Base-by-base conservation (phyloP, 2,113 vertebrate species). In the Furnarius figulus region DNA sequence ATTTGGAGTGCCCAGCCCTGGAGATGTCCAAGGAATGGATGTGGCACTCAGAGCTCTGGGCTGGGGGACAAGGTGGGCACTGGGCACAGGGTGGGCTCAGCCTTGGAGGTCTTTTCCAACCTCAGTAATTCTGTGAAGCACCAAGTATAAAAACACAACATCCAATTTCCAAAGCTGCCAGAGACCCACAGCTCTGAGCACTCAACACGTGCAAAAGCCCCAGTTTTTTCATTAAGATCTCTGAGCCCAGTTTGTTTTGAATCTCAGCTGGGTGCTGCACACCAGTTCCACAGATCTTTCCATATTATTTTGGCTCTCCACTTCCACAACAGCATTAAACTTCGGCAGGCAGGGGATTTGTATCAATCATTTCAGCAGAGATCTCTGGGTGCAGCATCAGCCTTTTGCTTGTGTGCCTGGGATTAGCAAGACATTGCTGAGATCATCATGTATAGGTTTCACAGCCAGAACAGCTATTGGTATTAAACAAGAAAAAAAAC, bases 391-490 rank as follows among this genome's bases (percentile, higher is more conserved):
- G 95, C 96, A 87, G 90, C 44, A 91, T 97, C 96, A 96, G 95
- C 94, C 90, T 91, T 97, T 97, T 44, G 47, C 92, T 95, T 96
- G 55, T 97, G 39, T 63, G 85, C 78, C 31, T 9, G 50, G 95
- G 96, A 97, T 97, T 96, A 97, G 96, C 14, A 94, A 95, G 89
- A 95, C 93, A 81, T 44, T 92, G 97, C 97, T 96, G 97, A 96
- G 94, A 90, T 97, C 90, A 97, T 94, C 95, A 96, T 42, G 66
- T 84, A 22, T 9, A 66, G 0, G 27, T 71, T 89, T 19, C 82
- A 61, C 86, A 87, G 95, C 56, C 93, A 79, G 30, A 75, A 20
- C 68, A 88, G 85, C 93, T n/a, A 74, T 31, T 20, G 58, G 85
- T 19, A 44, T 55, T 21, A 23, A 73, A 81, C 71, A 42, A 50